Conservation (phyloP, 2,113 vertebrate species). For the Notarius lentiginosus region DNA sequence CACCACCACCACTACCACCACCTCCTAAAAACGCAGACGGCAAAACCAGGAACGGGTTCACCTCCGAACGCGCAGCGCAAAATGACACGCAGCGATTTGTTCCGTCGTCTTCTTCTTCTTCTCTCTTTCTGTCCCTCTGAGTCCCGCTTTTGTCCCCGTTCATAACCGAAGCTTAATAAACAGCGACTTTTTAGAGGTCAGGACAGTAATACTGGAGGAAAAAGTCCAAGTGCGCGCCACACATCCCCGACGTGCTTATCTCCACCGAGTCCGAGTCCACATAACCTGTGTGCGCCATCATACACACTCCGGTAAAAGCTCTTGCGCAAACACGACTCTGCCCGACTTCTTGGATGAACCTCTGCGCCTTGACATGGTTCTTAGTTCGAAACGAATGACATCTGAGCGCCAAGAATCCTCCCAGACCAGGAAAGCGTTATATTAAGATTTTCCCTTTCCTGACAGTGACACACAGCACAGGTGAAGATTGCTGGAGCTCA, state of each 20-base stretch:
- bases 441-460: not conserved
- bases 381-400: constrained; percentile 7
- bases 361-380: not conserved
- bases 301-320: not conserved
- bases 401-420: not conserved
- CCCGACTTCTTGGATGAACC: constrained; percentile 10
- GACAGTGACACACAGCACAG: not conserved
- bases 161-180: constrained; percentile 19
- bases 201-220: not conserved
- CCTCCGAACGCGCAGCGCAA: constrained; percentile 6
- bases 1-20: not conserved
- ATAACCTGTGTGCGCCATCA: constrained; percentile 14
- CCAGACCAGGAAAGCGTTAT: constrained; percentile 10
- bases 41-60: not conserved
- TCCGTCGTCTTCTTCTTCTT: not conserved
- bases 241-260: constrained; percentile 20
- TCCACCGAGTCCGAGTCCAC: not conserved
- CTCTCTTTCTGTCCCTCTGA: constrained; percentile 15
- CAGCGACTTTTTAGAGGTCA: constrained; percentile 5
- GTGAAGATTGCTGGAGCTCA: not conserved
- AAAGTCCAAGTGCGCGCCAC: constrained; percentile 30
- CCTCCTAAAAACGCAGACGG: not conserved
- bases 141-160: constrained; percentile 16
- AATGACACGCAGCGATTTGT: constrained; percentile 6
- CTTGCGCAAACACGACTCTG: not conserved